Conservation (phyloP, 2,113 vertebrate genomes). For the Taurulus bubalis region DNA sequence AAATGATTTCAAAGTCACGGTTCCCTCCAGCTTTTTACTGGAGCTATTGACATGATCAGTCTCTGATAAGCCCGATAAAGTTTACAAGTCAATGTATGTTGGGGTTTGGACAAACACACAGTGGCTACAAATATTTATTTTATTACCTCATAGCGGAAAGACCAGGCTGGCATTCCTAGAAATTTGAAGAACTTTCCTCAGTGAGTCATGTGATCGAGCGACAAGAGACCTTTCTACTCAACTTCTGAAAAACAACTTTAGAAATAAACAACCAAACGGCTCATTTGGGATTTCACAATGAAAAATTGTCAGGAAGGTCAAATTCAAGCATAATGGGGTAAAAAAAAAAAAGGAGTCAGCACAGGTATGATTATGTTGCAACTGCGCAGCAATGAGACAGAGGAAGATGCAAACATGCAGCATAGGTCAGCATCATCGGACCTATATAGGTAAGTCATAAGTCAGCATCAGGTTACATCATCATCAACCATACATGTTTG, state of each 20-base stretch:
- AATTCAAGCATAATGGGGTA: neutral
- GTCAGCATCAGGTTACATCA: neutral
- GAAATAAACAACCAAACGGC: neutral
- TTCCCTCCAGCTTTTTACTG: neutral
- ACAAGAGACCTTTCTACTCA: neutral
- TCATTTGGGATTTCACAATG: neutral
- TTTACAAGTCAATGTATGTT: neutral
- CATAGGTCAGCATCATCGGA: neutral
- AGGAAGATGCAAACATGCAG: neutral
- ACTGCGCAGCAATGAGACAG: neutral
- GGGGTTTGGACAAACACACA: neutral
- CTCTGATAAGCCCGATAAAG: conserved; percentile 3
- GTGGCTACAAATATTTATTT: conserved; percentile 18
- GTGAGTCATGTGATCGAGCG: conserved; percentile 35
- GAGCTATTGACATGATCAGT: neutral
- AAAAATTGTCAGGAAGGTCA: neutral
- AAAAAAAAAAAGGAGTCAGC: neutral
- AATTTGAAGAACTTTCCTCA: conserved; percentile 1
- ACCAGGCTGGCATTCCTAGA: neutral
- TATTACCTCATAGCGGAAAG: neutral
- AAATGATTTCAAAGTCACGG: conserved; percentile 2
- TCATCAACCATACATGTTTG: neutral
- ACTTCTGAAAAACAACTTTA: neutral
- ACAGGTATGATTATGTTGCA: neutral
- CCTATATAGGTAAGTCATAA: no score